Conservation (phyloP, 2,113 vertebrate species). For the Ciconia maguari region DNA sequence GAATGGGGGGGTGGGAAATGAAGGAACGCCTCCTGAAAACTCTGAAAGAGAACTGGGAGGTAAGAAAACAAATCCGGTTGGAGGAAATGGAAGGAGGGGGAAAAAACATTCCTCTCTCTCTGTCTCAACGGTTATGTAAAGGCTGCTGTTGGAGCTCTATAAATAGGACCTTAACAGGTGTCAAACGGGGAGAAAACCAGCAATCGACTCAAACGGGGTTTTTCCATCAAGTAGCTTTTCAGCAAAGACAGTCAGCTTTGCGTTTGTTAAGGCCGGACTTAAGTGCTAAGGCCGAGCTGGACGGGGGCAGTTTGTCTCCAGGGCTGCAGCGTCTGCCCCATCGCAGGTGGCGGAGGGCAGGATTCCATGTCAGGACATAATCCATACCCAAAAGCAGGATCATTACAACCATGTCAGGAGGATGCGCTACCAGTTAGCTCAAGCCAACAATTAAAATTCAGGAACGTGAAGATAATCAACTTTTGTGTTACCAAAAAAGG, state of each 20-base stretch:
- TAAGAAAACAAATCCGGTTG: neutral
- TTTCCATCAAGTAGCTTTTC: neutral
- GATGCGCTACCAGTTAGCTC: accelerated
- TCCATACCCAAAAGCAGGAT: neutral
- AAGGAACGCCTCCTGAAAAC: neutral
- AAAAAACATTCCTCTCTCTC: neutral
- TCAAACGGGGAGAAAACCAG: neutral
- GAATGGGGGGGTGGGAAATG: neutral
- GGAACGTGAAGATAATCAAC: neutral
- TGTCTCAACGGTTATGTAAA: neutral
- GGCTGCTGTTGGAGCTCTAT: neutral
- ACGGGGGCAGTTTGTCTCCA: accelerated
- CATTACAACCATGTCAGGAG: accelerated
- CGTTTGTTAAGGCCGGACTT: neutral
- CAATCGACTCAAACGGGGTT: neutral
- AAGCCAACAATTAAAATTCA: neutral
- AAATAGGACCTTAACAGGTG: neutral
- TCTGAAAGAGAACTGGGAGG: neutral
- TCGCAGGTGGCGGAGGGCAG: neutral
- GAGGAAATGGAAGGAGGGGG: neutral
- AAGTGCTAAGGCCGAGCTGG: neutral
- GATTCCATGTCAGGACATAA: accelerated
- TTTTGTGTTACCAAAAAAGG: neutral
- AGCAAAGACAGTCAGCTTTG: neutral
- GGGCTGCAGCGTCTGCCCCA: neutral